A percentile compares a stretch with the other conserved stretches of the same genome.
These are phyloP conservation scores for Sarcophaga rosellei DNA, from an alignment of 2,888 invertebrate genomes.

Conservation along the genomic window DNA sequence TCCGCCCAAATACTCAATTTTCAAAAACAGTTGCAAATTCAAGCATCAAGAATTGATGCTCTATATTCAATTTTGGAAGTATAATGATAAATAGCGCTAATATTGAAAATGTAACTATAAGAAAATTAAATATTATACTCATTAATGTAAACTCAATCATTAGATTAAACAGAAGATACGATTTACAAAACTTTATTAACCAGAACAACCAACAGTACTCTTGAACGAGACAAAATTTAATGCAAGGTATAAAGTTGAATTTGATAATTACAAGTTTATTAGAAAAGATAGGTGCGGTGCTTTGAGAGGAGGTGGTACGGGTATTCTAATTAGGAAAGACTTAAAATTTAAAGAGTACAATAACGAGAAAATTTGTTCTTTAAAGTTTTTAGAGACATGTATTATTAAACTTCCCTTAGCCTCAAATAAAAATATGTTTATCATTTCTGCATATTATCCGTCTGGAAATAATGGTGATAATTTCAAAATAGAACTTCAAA, in stretches of 20 bases:
- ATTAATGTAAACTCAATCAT: conserved; percentile 17
- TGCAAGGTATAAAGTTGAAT: conserved; percentile 2
- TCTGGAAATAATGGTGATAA: background rate
- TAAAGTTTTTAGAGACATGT: conserved; percentile 10
- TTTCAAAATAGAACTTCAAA: background rate
- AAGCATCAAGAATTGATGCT: too few relatives aligned
- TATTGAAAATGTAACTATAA: too few relatives aligned
- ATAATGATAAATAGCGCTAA: too few relatives aligned
- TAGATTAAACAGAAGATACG: conserved; percentile 8
- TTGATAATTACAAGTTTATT: conserved; percentile 28
- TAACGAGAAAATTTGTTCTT: background rate
- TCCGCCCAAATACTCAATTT: too few relatives aligned
- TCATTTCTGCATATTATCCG: conserved; percentile 31
- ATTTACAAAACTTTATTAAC: conserved; percentile 30
- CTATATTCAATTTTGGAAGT: too few relatives aligned
- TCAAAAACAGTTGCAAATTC: too few relatives aligned
- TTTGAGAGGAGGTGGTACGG: conserved; percentile 23
- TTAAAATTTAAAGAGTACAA: conserved; percentile 21
- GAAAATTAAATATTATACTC: too few relatives aligned
- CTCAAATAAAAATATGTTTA: conserved; percentile 8
- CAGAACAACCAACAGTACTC: background rate
- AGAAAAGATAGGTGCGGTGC: conserved; percentile 27
- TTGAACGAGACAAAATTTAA: background rate
- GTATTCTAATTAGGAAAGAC: background rate
- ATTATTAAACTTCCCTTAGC: conserved; percentile 25